Base-by-base conservation (phyloP, 2,888 invertebrate genomes). In the Mycalesis mineus region DNA sequence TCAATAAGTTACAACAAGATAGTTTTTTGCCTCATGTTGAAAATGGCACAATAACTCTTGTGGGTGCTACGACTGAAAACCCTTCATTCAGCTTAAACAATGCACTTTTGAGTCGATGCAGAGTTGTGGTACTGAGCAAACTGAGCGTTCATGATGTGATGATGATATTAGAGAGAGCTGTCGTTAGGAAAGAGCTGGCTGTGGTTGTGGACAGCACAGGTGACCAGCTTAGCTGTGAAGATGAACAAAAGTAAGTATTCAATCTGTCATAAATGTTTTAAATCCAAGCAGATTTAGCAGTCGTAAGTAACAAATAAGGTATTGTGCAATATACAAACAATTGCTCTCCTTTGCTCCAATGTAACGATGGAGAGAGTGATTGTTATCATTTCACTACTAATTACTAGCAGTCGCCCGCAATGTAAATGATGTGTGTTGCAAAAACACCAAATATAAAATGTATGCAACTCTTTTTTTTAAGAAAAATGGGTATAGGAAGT, bases 41-140 rank as follows among this genome's bases (percentile, higher is more conserved):
- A 78, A 93, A 92, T 77, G 96, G 96, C 0, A 93, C 93, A 28
- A 93, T 96, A 37, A 93, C 91, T 42, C 80, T 96, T 58, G 91
- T 96, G 58, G 96, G 96, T 29, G 96, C 96, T 0, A 96, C 96
- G 0, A 96, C 96, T 39, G 96, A 96, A 78, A 96, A 96, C 80
- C 96, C 96, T n/a, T 96, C 96, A 0, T 96, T 96, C 76, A 93
- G 93, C 70, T 91, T 96, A 49, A 96, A 96, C 80, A 93, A 92
- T 65, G 95, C 96, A 0, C 79, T 96, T 33, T 83, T 96, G 8
- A 95, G 95, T 75, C 91, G 96, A 22, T 96, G 95, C 71, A 90
- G 94, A 63, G 95, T 96, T 1, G 91, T 96, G 60, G 92, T 94
- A 0, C 81, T 95, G 75, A 92, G 95, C 63, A 96, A 95, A 81